Base-by-base conservation (phyloP, 2,888 invertebrate genomes). In the Melanophora roralis region DNA sequence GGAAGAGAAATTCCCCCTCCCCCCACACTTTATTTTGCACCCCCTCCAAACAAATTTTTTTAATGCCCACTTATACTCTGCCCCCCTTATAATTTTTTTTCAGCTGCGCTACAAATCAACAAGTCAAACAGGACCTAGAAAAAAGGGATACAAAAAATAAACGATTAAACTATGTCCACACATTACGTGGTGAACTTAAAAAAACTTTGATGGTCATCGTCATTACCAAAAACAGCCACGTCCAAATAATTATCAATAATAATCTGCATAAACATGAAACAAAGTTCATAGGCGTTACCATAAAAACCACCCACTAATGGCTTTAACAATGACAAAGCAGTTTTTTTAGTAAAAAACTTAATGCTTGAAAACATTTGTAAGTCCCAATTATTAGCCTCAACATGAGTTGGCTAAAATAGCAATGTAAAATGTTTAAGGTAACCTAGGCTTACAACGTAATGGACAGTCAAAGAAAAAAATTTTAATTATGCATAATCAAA, bases 251-350 rank as follows among this genome's bases (percentile, higher is more conserved):
- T 27, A 43, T 51, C 16, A n/a, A 60, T 36, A 57, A 40, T n/a
- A 34, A 67, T 1, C 32, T 19, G 6, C 23, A 49, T 36, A 12
- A 62, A 32, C 32, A 34, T 51, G 1, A 1, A 23, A 55, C 32
- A 38, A 71, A 51, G 69, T 68, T 75, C 21, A n/a, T 16, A 76
- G 80, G 75, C 75, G 75, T 80, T 80, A 68, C 80, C 67, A 55
- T 27, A 34, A 76, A 78, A 80, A 75, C 80, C 80, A 80, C 80
- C 80, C 80, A 80, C 80, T 72, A 76, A 76, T 72, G 75, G 62
- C 45, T 67, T 6, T n/a, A 65, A 49, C 16, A 69, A 80, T 80
- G 80, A 80, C 57, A 55, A 72, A 36, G 72, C 76, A 51, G 38
- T 79, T 69, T 68, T 7, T 32, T 9, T 64, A 45, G 38, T 1